Conservation (phyloP, 2,797 vertebrate species). For the Eulemur albifrons region DNA sequence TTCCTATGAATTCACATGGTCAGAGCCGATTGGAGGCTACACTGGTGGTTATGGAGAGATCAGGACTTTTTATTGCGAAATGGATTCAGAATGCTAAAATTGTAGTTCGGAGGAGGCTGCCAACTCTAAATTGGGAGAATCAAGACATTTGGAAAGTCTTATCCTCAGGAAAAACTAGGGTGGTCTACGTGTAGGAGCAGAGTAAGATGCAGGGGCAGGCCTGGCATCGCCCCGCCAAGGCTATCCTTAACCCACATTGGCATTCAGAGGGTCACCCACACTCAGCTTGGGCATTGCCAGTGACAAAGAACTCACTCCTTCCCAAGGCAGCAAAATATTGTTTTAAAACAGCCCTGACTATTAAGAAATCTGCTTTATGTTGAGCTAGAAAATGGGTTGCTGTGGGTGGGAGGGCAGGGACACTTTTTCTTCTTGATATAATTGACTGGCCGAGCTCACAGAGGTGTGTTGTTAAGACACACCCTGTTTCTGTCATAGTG, state of each 20-base stretch:
- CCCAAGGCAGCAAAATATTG: neutral
- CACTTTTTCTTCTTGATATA: neutral
- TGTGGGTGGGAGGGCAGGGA: rapidly evolving
- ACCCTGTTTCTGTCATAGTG: neutral
- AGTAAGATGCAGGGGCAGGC: neutral
- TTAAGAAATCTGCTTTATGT: neutral
- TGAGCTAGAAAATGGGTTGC: neutral
- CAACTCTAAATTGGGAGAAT: neutral
- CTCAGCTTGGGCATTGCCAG: neutral
- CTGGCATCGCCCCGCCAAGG: neutral
- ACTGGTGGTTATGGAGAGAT: neutral
- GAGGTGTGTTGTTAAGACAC: neutral
- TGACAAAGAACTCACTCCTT: neutral
- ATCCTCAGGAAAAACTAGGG: neutral
- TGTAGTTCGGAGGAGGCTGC: neutral
- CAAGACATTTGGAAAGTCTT: neutral
- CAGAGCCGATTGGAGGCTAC: neutral
- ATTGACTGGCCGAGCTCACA: neutral
- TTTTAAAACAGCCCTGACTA: neutral
- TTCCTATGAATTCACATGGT: neutral
- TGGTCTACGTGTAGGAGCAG: neutral
- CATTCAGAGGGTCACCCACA: neutral
- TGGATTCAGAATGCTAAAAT: neutral
- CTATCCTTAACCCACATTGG: neutral
- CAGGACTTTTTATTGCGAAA: neutral